A percentile compares a stretch with the other conserved stretches of the same genome.
Evolutionary conservation across 2,888 invertebrate genomes (phyloP).

Genomic region (Erebia palarica): DNA sequence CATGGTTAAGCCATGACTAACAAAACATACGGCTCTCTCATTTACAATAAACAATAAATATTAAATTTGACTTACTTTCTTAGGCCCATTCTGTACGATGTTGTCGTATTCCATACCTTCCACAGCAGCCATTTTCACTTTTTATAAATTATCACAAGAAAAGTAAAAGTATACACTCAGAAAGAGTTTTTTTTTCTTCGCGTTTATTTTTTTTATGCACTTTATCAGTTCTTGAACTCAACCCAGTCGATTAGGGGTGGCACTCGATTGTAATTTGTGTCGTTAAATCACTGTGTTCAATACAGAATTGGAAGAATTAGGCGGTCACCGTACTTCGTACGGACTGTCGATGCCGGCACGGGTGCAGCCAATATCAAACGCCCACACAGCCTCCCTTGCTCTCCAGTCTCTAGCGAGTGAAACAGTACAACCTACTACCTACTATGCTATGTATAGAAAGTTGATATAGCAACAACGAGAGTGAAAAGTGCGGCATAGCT

Average conservation of each 20-base stretch:
- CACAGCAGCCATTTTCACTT: conserved; percentile 76
- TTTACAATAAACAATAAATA: conserved; percentile 13
- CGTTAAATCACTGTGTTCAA: conserved; percentile 69
- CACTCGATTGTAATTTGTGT: conserved; percentile 55
- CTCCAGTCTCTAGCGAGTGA: conserved; percentile 67
- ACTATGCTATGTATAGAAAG: conserved; percentile 56
- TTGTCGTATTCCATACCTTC: conserved; percentile 86
- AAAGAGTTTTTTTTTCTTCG: conserved; percentile 40
- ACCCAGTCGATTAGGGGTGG: conserved; percentile 40
- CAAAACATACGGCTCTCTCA: conserved; percentile 16
- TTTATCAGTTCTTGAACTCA: conserved; percentile 36
- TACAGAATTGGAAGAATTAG: conserved; percentile 61
- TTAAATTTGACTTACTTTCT: conserved; percentile 79
- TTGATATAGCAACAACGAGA: conserved; percentile 47
- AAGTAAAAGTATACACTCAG: conserved; percentile 50
- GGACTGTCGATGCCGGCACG: conserved; percentile 70
- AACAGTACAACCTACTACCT: conserved; percentile 48
- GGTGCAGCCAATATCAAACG: conserved; percentile 67
- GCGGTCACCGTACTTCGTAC: conserved; percentile 59
- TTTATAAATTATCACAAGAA: conserved; percentile 59
- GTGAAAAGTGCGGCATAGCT: conserved; percentile 55
- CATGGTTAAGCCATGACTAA: conserved; percentile 34
- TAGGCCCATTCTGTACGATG: conserved; percentile 84
- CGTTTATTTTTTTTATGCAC: conserved; percentile 25
- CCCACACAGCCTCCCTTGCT: conserved; percentile 77